Percentiles rank a stretch among this genome's conserved stretches.
These are phyloP conservation scores for Dendrophyllia cribrosa DNA, from an alignment of 64 coral and sea anemone genomes.

Conservation along the genomic window DNA sequence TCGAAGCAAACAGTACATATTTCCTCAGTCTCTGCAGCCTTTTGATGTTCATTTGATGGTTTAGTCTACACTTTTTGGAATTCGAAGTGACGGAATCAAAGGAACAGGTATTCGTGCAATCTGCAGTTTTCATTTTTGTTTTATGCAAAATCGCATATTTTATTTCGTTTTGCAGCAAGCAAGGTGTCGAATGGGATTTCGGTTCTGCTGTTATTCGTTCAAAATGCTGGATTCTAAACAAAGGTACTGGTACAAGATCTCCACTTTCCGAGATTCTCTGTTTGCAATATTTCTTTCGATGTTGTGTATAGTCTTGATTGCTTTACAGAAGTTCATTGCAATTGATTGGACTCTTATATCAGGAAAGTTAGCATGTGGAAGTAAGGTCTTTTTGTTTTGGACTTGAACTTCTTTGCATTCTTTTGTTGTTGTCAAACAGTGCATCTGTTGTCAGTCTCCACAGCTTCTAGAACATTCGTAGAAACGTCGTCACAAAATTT, in stretches of 20 bases:
- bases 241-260: background rate
- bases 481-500: too few relatives aligned
- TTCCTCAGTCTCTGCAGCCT: background rate
- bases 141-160: background rate
- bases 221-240: too few relatives aligned
- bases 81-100: too few relatives aligned
- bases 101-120: too few relatives aligned
- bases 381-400: too few relatives aligned
- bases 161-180: slow-evolving; percentile 1
- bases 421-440: background rate
- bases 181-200: background rate
- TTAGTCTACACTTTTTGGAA: too few relatives aligned
- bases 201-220: background rate
- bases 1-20: background rate
- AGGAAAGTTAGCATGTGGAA: too few relatives aligned
- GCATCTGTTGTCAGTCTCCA: background rate
- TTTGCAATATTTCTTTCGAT: background rate
- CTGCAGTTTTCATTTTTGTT: background rate
- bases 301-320: background rate
- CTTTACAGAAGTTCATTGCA: too few relatives aligned
- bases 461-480: background rate
- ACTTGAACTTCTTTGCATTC: background rate
- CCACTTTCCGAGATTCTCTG: background rate
- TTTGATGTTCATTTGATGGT: background rate
- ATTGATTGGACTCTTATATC: too few relatives aligned